Base-by-base conservation (phyloP, 2,888 invertebrate species). In the Xestia rhomboidea region DNA sequence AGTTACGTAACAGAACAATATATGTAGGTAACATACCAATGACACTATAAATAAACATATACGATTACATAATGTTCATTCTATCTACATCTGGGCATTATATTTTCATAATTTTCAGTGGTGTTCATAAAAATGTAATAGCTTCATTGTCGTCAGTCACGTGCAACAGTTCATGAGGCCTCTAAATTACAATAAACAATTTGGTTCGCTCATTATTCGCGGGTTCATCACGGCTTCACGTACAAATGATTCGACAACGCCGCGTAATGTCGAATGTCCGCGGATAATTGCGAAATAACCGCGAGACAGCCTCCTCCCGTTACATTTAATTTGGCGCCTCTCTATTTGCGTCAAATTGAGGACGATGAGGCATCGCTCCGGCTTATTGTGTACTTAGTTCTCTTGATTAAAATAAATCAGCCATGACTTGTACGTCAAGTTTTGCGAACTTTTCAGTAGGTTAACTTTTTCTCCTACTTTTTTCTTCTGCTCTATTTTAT, bases 151-250 rank as follows among this genome's bases (percentile, higher is more conserved):
- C 89, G 92, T 82, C 88, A 91, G 94, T 96, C 95, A 95, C 95
- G 96, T 95, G 93, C 91, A 92, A 82, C 92, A 93, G 91, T 94
- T 92, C 93, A 94, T 94, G 93, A 93, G 93, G 91, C 89, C 90
- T 92, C 94, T 91, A 94, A 95, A 96, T 95, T 94, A 96, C 93
- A 96, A 95, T 96, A 95, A 96, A 96, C 96, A 95, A 95, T 95
- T 96, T 94, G 88, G 93, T 90, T 92, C 93, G 90, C 93, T 96
- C 96, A 95, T 96, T 96, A 96, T 93, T 92, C 90, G 89, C 89
- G 90, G 91, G 94, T 94, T 95, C 95, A 96, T 96, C 94, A 95
- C 94, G 92, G 92, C 92, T 92, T 92, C 92, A 92, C 93, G 90
- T 91, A 89, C 92, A 94, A 96, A 96, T 96, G 96, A 95, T 95